Conservation (phyloP, 2,888 invertebrate species). For the Liposcelis brunnea region DNA sequence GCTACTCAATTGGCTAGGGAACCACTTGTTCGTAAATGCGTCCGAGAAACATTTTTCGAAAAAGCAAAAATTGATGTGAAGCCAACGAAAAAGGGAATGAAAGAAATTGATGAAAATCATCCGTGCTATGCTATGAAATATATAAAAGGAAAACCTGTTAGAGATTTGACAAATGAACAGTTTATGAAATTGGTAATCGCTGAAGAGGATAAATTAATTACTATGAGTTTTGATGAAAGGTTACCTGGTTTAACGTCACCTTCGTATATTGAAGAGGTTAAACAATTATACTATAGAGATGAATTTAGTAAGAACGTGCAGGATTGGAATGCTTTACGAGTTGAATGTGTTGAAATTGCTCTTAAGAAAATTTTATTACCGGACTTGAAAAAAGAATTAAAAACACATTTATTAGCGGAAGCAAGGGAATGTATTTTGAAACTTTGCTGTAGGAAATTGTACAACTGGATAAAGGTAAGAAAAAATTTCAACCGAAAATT, state of each 20-base stretch:
- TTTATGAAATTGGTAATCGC: conserved; percentile 69
- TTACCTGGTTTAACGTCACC: conserved; percentile 61
- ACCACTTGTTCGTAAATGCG: conserved; percentile 68
- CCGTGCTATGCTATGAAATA: conserved; percentile 77
- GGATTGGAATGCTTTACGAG: conserved; percentile 86
- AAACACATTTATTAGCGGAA: conserved; percentile 61
- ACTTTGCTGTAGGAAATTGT: conserved; percentile 69
- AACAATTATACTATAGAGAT: conserved; percentile 72
- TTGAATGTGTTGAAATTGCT: conserved; percentile 75
- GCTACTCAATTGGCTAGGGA: conserved; percentile 86
- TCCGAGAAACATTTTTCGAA: conserved; percentile 75
- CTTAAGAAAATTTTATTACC: conserved; percentile 78
- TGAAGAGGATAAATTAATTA: conserved; percentile 62
- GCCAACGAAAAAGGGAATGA: conserved; percentile 81
- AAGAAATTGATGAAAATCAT: conserved; percentile 93
- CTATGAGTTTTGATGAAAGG: conserved; percentile 51
- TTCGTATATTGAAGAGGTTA: conserved; percentile 76
- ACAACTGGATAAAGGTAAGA: conserved; percentile 70
- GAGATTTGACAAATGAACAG: conserved; percentile 75
- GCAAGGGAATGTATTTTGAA: conserved; percentile 71
- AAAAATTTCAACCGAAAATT: background rate
- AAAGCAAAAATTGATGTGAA: conserved; percentile 62
- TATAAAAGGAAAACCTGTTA: conserved; percentile 78
- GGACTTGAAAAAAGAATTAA: conserved; percentile 71
- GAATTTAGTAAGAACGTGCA: conserved; percentile 87